Evolutionary conservation across 2,888 invertebrate species (phyloP).

Genomic region (Entomobrya multifasciata): DNA sequence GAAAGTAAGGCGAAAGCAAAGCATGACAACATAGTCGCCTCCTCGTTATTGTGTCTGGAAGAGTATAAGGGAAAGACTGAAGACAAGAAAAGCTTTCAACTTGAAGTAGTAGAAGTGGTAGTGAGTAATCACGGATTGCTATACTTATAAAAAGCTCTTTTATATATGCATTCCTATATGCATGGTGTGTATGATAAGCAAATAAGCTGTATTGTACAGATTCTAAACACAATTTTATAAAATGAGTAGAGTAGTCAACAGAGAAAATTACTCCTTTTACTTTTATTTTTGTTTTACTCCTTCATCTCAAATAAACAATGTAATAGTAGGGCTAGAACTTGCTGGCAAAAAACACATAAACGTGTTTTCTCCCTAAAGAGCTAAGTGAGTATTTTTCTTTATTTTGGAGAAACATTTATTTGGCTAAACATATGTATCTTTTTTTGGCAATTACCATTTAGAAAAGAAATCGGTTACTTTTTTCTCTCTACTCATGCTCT

Average conservation of each 20-base stretch:
- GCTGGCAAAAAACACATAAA: not conserved
- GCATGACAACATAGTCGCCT: not conserved
- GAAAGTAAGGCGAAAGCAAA: too few relatives aligned
- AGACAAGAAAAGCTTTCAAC: slow-evolving; percentile 46
- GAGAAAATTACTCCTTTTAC: not conserved
- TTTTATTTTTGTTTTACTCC: not conserved
- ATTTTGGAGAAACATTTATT: slow-evolving; percentile 21
- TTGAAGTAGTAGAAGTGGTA: slow-evolving; percentile 13
- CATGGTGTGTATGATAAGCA: not conserved
- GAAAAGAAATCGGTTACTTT: not conserved
- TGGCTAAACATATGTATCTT: not conserved
- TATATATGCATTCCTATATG: not conserved
- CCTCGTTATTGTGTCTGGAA: too few relatives aligned
- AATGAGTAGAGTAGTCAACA: slow-evolving; percentile 7
- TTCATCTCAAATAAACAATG: too few relatives aligned
- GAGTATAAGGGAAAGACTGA: too few relatives aligned
- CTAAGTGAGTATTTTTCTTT: not conserved
- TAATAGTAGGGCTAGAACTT: too few relatives aligned
- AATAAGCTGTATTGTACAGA: slow-evolving; percentile 2
- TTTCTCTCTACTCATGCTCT: not conserved
- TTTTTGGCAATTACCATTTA: slow-evolving; percentile 22
- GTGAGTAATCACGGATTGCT: not conserved
- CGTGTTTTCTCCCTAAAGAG: not conserved
- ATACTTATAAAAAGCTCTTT: not conserved
- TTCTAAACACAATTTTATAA: slow-evolving; percentile 17